These are phyloP conservation scores for Sycophaga agraensis DNA, from an alignment of 1,140 invertebrate genomes.

Conservation along the genomic window DNA sequence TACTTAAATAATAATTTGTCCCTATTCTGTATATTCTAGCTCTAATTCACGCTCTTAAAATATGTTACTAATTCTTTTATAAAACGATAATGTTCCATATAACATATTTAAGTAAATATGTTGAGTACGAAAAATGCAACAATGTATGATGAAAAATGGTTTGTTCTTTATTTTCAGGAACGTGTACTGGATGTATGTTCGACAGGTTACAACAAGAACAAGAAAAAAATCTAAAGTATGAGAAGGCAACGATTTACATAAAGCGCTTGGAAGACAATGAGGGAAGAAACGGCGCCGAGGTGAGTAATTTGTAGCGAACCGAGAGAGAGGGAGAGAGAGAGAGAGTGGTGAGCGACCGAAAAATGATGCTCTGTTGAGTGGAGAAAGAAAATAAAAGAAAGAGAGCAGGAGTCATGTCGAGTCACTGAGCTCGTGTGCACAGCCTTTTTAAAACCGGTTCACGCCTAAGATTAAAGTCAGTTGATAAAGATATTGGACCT, in stretches of 20 bases:
- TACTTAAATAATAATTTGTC: no score
- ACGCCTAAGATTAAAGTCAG: constrained; percentile 38
- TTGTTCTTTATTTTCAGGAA: constrained; percentile 37
- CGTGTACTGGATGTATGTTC: constrained; percentile 45
- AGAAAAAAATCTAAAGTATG: constrained; percentile 51
- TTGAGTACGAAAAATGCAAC: neutral
- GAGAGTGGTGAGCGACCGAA: neutral
- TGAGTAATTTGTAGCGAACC: constrained; percentile 31
- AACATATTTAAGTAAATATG: no score
- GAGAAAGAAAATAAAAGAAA: neutral
- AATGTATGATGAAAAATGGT: neutral
- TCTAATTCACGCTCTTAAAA: no score
- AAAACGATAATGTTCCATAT: no score
- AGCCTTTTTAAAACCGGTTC: constrained; percentile 24
- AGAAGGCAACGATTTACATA: constrained; percentile 52
- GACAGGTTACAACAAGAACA: constrained; percentile 49
- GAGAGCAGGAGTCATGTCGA: constrained; percentile 27
- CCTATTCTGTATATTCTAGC: no score
- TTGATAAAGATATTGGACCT: constrained; percentile 43
- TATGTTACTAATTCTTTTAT: no score
- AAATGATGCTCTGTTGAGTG: no score
- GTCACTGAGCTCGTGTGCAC: constrained; percentile 32
- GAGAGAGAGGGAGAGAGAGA: neutral
- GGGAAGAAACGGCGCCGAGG: constrained; percentile 47
- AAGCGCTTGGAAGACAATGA: constrained; percentile 51